Evolutionary conservation across 2,797 vertebrate genomes (phyloP).

Genomic region (Melanotaenia maccullochi): DNA sequence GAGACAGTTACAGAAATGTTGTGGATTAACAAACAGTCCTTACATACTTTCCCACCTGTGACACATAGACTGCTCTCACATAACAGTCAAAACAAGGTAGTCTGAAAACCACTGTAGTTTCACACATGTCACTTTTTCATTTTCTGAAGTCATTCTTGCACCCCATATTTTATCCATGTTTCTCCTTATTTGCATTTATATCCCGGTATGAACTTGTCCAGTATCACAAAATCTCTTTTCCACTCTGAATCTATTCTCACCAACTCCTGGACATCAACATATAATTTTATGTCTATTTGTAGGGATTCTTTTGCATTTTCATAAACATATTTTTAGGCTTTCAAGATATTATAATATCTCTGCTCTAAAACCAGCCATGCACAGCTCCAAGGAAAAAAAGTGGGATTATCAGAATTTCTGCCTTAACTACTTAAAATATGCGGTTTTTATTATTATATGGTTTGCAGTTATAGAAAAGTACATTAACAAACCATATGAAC

Average conservation of each 20-base stretch:
- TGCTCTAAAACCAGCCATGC: not conserved
- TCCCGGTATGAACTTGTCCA: not conserved
- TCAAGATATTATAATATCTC: not conserved
- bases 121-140: not conserved
- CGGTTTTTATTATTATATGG: not conserved
- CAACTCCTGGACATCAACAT: conserved; percentile 2
- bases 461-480: not conserved
- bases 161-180: conserved; percentile 1
- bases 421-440: not conserved
- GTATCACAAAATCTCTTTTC: not conserved
- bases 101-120: conserved; percentile 8
- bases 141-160: not conserved
- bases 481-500: not conserved
- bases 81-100: conserved; percentile 15
- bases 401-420: not conserved
- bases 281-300: not conserved
- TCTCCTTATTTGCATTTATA: not conserved
- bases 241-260: not conserved
- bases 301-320: not conserved
- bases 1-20: conserved; percentile 39
- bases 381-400: not conserved
- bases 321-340: not conserved
- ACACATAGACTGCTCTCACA: conserved; percentile 11
- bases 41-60: conserved; percentile 19
- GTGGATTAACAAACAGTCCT: conserved; percentile 27